These are phyloP conservation scores for Pantherophis guttatus DNA, from an alignment of 2,113 vertebrate species.

Conservation along the genomic window DNA sequence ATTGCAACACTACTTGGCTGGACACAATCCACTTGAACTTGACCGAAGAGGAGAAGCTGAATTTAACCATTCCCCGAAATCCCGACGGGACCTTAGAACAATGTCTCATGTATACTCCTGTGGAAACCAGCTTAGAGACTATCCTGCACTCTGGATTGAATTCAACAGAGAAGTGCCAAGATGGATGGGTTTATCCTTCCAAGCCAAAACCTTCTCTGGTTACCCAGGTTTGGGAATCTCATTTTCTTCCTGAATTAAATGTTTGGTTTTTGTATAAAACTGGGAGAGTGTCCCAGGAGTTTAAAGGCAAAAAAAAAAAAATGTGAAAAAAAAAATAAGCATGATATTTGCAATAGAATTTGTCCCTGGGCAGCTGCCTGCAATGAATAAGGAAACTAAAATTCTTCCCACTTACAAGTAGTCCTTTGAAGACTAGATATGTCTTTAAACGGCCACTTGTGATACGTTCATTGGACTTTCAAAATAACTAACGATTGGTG, in stretches of 20 bases:
- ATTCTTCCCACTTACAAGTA: neutral
- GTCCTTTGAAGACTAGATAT: neutral
- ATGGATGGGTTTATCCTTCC: constrained; percentile 73
- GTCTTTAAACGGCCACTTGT: too few species aligned
- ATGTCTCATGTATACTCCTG: constrained; percentile 77
- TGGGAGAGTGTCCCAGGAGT: neutral
- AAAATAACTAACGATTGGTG: too few species aligned
- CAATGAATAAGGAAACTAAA: neutral
- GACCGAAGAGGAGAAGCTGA: constrained; percentile 64
- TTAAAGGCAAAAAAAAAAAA: neutral
- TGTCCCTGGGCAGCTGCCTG: neutral
- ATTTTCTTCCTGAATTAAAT: neutral
- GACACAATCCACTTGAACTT: constrained; percentile 67
- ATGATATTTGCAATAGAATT: neutral
- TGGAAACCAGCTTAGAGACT: constrained; percentile 67
- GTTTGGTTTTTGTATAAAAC: neutral
- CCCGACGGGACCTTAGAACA: constrained; percentile 63
- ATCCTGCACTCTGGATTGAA: constrained; percentile 76
- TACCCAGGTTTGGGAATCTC: constrained; percentile 64
- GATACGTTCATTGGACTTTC: too few species aligned
- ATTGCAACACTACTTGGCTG: constrained; percentile 86
- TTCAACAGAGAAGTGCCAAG: constrained; percentile 64
- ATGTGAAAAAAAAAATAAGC: neutral
- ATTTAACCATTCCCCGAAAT: constrained; percentile 75
- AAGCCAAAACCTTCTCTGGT: constrained; percentile 62